These are phyloP conservation scores for Hassar affinis DNA, from an alignment of 2,113 vertebrate species.

Conservation along the genomic window DNA sequence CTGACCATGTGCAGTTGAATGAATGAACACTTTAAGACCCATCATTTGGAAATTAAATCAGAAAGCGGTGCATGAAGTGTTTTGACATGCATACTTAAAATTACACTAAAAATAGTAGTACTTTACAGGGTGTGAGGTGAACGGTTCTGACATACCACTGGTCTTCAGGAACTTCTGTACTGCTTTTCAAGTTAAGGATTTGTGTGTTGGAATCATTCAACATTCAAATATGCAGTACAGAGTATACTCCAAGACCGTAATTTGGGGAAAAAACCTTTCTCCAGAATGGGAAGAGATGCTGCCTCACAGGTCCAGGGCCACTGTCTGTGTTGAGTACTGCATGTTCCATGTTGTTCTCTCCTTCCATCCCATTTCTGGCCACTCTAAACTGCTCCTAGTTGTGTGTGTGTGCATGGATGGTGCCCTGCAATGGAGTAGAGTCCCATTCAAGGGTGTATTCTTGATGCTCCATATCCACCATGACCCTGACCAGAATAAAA, in stretches of 20 bases:
- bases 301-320: neutral
- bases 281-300: neutral
- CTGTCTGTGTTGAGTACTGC: neutral
- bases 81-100: neutral
- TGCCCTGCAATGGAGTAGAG: neutral
- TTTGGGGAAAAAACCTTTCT: neutral
- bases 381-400: neutral
- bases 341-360: neutral
- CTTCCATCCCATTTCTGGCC: neutral
- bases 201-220: neutral
- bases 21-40: neutral
- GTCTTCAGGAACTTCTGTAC: neutral
- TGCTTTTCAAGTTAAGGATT: neutral
- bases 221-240: neutral
- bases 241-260: neutral
- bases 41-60: neutral
- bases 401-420: neutral
- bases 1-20: neutral
- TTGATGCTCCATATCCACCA: neutral
- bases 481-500: neutral
- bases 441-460: neutral
- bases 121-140: neutral
- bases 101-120: neutral
- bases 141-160: neutral
- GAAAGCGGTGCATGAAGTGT: neutral